A percentile compares a stretch with the other conserved stretches of the same genome.
phyloP scores from a whole-genome alignment of 2,797 vertebrate genomes.

The Anas acuta region DNA sequence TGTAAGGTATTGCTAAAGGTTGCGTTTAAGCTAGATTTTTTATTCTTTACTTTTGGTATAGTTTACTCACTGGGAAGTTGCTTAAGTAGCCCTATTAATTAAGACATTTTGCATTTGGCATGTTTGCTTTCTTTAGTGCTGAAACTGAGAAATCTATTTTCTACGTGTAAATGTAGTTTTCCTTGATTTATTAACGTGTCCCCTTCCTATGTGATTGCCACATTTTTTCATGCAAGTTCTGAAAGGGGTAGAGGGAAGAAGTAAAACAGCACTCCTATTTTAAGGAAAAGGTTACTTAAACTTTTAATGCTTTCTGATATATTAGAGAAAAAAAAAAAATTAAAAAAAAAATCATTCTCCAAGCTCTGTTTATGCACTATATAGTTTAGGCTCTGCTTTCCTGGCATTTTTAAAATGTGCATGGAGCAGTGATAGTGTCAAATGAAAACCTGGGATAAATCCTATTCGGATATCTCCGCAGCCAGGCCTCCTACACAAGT shows the following conservation, averaged over 20 bases:
- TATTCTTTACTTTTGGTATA: background rate
- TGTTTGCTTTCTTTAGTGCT: slow-evolving; percentile 5
- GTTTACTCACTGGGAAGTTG: background rate
- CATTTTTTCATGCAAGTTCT: background rate
- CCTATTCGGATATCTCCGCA: background rate
- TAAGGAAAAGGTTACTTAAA: background rate
- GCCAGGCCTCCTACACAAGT: background rate
- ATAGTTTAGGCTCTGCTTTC: background rate
- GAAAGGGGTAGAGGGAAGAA: background rate
- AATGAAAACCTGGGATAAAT: background rate
- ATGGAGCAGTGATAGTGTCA: background rate
- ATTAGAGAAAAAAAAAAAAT: background rate
- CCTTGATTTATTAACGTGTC: background rate
- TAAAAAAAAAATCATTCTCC: background rate
- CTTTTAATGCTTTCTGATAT: background rate
- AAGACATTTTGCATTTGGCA: background rate
- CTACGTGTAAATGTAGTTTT: background rate
- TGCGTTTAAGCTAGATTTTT: slow-evolving; percentile 12
- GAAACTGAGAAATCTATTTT: background rate
- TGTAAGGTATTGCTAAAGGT: background rate
- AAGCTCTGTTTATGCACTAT: background rate
- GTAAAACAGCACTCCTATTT: background rate
- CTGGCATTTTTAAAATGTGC: background rate
- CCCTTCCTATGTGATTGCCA: background rate
- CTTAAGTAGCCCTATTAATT: background rate